Evolutionary conservation across 2,113 vertebrate genomes (phyloP).

Genomic region (Embiotoca jacksoni): DNA sequence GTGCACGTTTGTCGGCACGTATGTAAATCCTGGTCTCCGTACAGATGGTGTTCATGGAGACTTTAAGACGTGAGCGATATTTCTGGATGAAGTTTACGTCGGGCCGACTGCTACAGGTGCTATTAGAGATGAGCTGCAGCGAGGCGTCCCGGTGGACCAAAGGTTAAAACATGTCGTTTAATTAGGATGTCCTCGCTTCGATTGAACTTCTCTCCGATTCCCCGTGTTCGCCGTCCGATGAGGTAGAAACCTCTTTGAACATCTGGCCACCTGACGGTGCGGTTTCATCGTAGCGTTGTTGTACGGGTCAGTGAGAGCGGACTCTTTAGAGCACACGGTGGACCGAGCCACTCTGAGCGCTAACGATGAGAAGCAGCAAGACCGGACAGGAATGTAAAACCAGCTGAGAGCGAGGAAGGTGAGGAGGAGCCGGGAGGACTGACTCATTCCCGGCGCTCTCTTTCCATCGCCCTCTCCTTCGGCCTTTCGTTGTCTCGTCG

Average conservation of each 20-base stretch:
- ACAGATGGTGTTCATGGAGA: background rate
- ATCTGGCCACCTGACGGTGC: too few relatives aligned
- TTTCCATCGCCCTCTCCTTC: background rate
- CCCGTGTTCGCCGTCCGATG: too few relatives aligned
- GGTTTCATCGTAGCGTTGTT: too few relatives aligned
- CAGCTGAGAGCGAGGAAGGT: conserved; percentile 40
- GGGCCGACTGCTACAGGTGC: background rate
- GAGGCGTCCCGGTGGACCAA: background rate
- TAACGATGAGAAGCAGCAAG: conserved; percentile 50
- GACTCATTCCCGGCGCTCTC: conserved; percentile 48
- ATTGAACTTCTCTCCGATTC: too few relatives aligned
- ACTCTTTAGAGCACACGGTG: background rate
- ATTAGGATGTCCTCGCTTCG: too few relatives aligned
- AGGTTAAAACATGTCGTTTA: too few relatives aligned
- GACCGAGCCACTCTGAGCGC: conserved; percentile 33
- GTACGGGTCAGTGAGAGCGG: background rate
- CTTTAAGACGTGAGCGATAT: background rate
- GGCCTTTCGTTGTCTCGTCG: background rate
- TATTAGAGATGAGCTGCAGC: background rate
- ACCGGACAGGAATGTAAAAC: conserved; percentile 59
- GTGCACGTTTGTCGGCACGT: background rate
- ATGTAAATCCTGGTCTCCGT: background rate
- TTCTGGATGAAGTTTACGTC: background rate
- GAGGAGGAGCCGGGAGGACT: conserved; percentile 56
- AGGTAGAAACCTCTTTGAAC: too few relatives aligned